These are phyloP conservation scores for Hippocampus kuda DNA, from an alignment of 2,797 vertebrate species.

Conservation along the genomic window DNA sequence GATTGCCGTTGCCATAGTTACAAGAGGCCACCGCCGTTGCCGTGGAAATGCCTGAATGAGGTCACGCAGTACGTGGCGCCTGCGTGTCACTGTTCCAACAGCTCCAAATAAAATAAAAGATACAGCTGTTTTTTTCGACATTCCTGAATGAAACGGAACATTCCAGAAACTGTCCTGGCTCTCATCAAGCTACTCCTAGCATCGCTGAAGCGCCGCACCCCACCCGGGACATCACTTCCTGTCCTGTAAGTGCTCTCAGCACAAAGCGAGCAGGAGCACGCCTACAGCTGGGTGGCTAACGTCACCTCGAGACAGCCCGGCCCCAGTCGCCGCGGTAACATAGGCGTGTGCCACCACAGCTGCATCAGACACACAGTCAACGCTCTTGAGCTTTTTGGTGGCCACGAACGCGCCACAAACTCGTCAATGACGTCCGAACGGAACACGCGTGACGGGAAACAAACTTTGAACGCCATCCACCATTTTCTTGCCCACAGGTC, in stretches of 20 bases:
- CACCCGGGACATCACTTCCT: slow-evolving; percentile 46
- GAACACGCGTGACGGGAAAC: too few relatives aligned
- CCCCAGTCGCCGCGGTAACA: not conserved
- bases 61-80: not conserved
- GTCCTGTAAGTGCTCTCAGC: slow-evolving; percentile 40
- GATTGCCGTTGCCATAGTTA: slow-evolving; percentile 1
- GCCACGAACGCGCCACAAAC: not conserved
- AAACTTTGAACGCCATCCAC: too few relatives aligned
- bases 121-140: not conserved
- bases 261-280: slow-evolving; percentile 18
- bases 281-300: slow-evolving; percentile 4
- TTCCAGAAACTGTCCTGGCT: not conserved
- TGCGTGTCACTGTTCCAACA: not conserved
- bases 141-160: not conserved
- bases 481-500: too few relatives aligned
- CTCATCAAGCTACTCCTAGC: slow-evolving; percentile 39
- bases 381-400: not conserved
- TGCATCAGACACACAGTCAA: not conserved
- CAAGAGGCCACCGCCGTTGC: not conserved
- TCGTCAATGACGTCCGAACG: not conserved
- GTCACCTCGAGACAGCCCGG: not conserved
- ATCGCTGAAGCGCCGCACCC: slow-evolving; percentile 10
- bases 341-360: not conserved
- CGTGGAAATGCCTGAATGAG: not conserved
- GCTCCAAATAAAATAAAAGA: too few relatives aligned